phyloP scores from a whole-genome alignment of 2,113 vertebrate species.

The Albula goreensis region DNA sequence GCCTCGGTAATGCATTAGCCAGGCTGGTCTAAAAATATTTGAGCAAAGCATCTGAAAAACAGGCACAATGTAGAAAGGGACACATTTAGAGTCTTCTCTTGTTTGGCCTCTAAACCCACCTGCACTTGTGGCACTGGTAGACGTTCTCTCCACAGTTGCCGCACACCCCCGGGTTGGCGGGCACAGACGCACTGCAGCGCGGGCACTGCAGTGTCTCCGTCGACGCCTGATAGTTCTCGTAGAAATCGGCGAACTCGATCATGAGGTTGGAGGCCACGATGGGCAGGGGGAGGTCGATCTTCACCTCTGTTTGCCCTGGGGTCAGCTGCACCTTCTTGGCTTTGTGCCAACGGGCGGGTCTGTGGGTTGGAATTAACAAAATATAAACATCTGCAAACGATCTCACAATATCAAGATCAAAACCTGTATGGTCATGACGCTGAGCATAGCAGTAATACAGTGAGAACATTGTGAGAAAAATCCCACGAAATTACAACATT shows the following conservation, averaged over 20 bases:
- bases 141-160: conserved; percentile 98
- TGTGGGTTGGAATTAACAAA: conserved; percentile 39
- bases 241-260: conserved; percentile 98
- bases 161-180: conserved; percentile 94
- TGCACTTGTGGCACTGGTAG: conserved; percentile 98
- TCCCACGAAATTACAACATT: no score
- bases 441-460: no score
- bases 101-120: conserved; percentile 61
- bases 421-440: no score
- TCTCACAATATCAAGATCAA: no score
- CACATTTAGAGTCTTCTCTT: no score
- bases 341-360: conserved; percentile 97
- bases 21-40: no score
- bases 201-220: conserved; percentile 97
- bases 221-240: conserved; percentile 98
- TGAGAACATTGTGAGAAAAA: no score
- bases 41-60: no score
- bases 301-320: conserved; percentile 94
- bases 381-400: no score
- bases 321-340: conserved; percentile 97
- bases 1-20: no score
- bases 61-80: no score
- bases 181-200: conserved; percentile 93
- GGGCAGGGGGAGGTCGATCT: conserved; percentile 92
- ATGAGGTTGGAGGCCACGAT: conserved; percentile 98